Evolutionary conservation across 2,113 vertebrate species (phyloP), one percentile per base, ranked within the genome.

Genomic region (Plotosus lineatus): DNA sequence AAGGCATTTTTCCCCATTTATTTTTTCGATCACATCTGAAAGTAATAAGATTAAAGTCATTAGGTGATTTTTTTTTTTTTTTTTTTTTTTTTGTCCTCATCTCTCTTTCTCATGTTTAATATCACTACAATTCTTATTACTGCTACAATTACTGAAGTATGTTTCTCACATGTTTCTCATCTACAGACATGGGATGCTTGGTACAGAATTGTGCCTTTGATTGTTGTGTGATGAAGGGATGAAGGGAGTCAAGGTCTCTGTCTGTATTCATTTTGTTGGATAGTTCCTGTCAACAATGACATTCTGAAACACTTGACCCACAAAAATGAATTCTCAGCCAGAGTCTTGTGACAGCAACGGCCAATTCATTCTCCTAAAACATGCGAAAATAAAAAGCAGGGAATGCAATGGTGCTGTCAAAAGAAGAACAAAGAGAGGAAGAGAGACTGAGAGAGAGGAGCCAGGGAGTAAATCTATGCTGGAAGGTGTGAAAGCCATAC

Each of bases 311-410:
- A 86, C 84, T 86, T 87, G 84, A 89, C 84, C 84, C 86, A 84
- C 85, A 89, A 80, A 85, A 84, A 88, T 85, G 86, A 89, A 88
- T 86, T 88, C 82, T 85, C 77, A 86, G 84, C 86, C 84, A 80
- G 75, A 78, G 85, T 79, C 86, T 84, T 63, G 72, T 85, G 86
- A 85, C 86, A 84, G 84, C 79, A 73, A 74, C 63, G 80, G 86
- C 82, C 83, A 81, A 92, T 92, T 91, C 88, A 91, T 92, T 92
- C 89, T 88, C 79, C 87, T 69, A 90, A 93, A 93, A 91, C 90
- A 87, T 91, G 88, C 84, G 81, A 82, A 91, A 89, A 92, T 90
- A 91, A 91, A 91, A 90, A 89, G 89, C 83, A 88, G 80, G 86
- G 86, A 87, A 86, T 85, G 88, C 89, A 90, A 88, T 87, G 89